Evolutionary conservation across 2,797 vertebrate species (phyloP), one percentile per base, ranked within the genome.

Genomic region (Muscicapa comitata): DNA sequence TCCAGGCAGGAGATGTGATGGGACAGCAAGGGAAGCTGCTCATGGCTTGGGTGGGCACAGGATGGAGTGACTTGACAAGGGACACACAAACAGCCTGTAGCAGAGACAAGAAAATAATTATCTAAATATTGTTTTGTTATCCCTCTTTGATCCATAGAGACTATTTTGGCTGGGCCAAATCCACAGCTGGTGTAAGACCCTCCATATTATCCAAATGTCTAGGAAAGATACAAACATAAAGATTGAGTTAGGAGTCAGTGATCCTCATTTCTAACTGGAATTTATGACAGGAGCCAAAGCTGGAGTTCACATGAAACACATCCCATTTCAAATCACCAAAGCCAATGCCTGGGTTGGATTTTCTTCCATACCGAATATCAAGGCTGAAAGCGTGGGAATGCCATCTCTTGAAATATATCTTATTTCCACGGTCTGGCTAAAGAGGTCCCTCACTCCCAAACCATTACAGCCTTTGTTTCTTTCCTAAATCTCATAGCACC

Each of bases 391-490:
- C 35, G 5, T 96, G 94, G 89, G 93, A 95, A 94, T 83, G 73
- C 43, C 59, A 93, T 86, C 58, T 92, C 68, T 89, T 84, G 66
- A 92, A 93, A 86, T 94, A 51, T 75, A 94, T 95, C 91, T 90
- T 94, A 95, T 96, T 96, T 95, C 86, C 82, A 80, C 3, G 16
- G 59, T 93, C 74, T 75, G 54, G 81, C 75, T 92, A 86, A 80
- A 89, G 75, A 91, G 78, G 53, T 79, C 80, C 65, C 71, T 95
- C 59, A 86, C 88, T 88, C 93, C 90, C 91, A 95, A 94, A 72
- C 91, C 85, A 80, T 95, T 94, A 94, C 50, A 90, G 85, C 82
- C 51, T 94, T 93, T 95, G 91, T 96, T 83, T 95, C 82, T 78
- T 88, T 93, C 82, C 73, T 71, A 91, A 91, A 94, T 90, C 88